Conservation (phyloP, 2,113 vertebrate species). For the Hydrochoerus hydrochaeris region DNA sequence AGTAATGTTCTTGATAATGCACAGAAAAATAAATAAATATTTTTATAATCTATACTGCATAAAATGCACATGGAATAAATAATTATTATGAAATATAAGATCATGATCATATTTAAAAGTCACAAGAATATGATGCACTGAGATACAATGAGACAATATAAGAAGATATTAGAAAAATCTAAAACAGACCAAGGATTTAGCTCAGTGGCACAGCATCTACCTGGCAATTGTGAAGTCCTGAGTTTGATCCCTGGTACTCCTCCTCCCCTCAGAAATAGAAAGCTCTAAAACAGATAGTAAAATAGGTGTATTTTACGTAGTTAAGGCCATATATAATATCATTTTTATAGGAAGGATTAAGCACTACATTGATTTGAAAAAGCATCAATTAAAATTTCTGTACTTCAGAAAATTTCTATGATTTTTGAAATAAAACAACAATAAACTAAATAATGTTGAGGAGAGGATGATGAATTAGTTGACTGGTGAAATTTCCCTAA, state of each 20-base stretch:
- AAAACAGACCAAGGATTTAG: neutral
- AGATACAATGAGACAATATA: neutral
- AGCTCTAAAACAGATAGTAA: neutral
- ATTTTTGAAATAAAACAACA: neutral
- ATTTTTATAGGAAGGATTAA: neutral
- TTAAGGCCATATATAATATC: neutral
- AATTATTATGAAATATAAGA: neutral
- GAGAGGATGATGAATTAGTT: neutral
- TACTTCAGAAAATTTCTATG: neutral
- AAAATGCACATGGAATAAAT: neutral
- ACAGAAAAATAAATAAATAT: neutral
- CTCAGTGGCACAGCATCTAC: too few species aligned
- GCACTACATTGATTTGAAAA: neutral
- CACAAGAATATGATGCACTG: neutral
- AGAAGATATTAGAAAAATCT: neutral
- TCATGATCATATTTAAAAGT: neutral
- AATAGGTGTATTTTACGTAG: neutral
- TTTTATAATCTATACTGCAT: neutral
- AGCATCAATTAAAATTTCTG: neutral
- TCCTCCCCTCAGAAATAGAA: too few species aligned
- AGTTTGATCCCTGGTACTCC: too few species aligned
- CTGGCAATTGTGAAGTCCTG: too few species aligned
- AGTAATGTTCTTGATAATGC: neutral
- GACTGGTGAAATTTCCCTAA: neutral
- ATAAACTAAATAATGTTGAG: neutral